phyloP scores from a whole-genome alignment of 1,140 invertebrate species.

The Drosophila bocki region DNA sequence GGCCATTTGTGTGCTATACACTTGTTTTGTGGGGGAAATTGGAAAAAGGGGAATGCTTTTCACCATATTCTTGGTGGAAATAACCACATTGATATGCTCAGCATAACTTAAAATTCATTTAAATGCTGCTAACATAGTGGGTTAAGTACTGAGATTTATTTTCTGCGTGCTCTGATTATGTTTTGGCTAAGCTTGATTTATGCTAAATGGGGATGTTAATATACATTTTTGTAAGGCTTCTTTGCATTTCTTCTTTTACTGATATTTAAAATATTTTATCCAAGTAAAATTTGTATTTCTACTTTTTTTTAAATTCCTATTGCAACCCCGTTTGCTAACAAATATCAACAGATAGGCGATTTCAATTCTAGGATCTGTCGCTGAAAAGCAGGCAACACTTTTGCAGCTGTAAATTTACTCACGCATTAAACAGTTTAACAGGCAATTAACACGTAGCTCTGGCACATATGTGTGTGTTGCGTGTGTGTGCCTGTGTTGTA shows the following conservation, averaged over 20 bases:
- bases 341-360: background rate
- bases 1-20: constrained; percentile 54
- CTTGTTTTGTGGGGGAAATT: background rate
- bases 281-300: background rate
- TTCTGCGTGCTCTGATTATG: background rate
- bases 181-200: background rate
- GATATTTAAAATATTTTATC: background rate
- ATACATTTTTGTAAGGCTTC: background rate
- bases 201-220: background rate
- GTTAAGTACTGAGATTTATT: constrained; percentile 14
- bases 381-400: constrained; percentile 54
- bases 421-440: constrained; percentile 72
- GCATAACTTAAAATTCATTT: constrained; percentile 18
- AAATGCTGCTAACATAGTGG: constrained; percentile 9
- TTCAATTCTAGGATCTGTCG: background rate
- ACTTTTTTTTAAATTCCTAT: background rate
- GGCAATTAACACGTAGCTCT: constrained; percentile 72
- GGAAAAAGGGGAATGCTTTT: background rate
- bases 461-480: constrained; percentile 19
- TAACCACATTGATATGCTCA: constrained; percentile 11
- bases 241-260: no score
- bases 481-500: constrained; percentile 53
- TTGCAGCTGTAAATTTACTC: constrained; percentile 9
- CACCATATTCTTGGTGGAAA: background rate
- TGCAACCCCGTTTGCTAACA: background rate